These are phyloP conservation scores for Xerus inauris DNA, from an alignment of 2,113 vertebrate genomes.

Conservation along the genomic window DNA sequence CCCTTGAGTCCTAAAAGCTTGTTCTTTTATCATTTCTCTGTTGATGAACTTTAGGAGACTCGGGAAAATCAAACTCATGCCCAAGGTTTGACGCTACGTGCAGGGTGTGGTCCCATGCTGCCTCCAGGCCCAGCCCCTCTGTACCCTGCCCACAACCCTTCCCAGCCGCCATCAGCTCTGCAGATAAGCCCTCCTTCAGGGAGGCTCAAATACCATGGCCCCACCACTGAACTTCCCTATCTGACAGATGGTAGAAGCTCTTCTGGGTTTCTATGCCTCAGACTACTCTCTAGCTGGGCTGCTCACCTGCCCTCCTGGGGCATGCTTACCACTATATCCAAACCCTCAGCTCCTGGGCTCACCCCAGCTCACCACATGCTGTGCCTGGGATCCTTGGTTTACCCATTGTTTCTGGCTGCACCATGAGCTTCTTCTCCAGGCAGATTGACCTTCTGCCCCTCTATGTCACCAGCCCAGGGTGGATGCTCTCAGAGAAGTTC, in stretches of 20 bases:
- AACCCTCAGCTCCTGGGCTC: not conserved
- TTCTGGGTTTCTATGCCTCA: not conserved
- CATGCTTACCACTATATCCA: not conserved
- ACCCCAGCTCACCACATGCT: not conserved
- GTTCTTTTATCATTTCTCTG: not conserved
- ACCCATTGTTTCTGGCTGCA: fast-evolving
- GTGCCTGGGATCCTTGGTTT: not conserved
- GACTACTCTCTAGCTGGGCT: not conserved
- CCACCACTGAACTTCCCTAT: too few species aligned
- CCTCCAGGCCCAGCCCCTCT: not conserved
- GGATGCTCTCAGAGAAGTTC: not conserved
- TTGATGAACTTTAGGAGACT: not conserved
- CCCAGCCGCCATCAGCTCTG: too few species aligned
- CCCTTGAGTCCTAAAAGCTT: not conserved
- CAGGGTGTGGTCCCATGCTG: not conserved
- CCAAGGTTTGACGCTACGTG: too few species aligned
- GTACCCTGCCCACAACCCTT: too few species aligned
- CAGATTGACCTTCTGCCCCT: fast-evolving
- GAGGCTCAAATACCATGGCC: not conserved
- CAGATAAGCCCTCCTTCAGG: not conserved
- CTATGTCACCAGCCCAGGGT: not conserved
- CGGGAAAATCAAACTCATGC: not conserved
- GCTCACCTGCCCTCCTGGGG: too few species aligned
- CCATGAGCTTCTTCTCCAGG: not conserved
- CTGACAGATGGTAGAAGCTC: fast-evolving